Evolutionary conservation across 2,113 vertebrate species (phyloP).

Genomic region (Catharus minimus): DNA sequence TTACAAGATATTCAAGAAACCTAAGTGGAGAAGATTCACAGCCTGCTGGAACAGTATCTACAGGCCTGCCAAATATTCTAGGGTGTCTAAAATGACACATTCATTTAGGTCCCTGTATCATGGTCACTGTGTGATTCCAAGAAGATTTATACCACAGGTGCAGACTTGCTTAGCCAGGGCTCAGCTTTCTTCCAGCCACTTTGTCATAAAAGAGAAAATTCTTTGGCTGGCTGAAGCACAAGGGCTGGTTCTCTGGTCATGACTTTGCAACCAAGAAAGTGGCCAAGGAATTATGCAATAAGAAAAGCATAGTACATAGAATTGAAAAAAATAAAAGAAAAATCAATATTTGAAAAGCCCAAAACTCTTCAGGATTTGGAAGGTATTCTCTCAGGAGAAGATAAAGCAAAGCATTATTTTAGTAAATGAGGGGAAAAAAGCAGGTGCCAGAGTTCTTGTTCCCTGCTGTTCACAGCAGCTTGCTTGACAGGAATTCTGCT

Average conservation of each 20-base stretch:
- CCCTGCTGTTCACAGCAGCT: background rate
- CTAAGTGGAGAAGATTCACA: background rate
- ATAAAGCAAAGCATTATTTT: background rate
- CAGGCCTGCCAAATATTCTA: background rate
- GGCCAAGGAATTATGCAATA: background rate
- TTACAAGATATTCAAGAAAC: background rate
- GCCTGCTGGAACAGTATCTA: background rate
- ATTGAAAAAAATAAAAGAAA: background rate
- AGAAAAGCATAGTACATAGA: background rate
- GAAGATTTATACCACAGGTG: background rate
- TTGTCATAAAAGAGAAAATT: background rate
- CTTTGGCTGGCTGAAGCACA: background rate
- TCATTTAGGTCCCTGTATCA: background rate
- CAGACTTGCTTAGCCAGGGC: background rate
- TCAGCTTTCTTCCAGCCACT: background rate
- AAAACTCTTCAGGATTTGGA: background rate
- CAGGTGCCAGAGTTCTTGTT: background rate
- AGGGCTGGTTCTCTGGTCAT: background rate
- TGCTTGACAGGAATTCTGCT: background rate
- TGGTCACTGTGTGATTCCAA: background rate
- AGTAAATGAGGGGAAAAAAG: background rate
- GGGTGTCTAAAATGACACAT: background rate
- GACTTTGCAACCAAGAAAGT: background rate
- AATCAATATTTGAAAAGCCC: background rate
- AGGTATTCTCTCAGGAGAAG: background rate